Base-by-base conservation (phyloP, 2,113 vertebrate species). In the Mustela lutreola region DNA sequence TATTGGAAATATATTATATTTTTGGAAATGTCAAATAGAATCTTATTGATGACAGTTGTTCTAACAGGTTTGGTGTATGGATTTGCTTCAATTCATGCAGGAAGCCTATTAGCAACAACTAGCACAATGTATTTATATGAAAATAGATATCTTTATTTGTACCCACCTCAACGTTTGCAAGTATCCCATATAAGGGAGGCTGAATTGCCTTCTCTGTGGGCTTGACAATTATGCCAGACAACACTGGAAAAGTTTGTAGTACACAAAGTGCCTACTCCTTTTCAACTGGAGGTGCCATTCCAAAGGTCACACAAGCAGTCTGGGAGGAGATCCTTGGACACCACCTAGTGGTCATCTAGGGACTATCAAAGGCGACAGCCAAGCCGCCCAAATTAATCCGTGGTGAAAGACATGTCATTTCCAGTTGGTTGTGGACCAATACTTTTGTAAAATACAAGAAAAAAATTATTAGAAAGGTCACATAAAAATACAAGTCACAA, bases 301-400 rank as follows among this genome's bases (percentile, higher is more conserved):
- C 28, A 19, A 42, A 85, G 84, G 26, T 0, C 60, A 0, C 0
- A 4, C 2, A 31, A 18, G 33, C 28, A 24, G 8, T 42, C 31
- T 5, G 28, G 48, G 67, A 87, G 89, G 71, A 33, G 84, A 33
- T 94, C 84, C 83, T 88, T 80, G 87, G 81, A n/a, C 58, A 12
- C 95, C 97, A 97, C 45, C 98, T 97, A 70, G 94, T 96, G 98
- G 94, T n/a, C 22, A n/a, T 36, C 7, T 58, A 3, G 75, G 62
- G 53, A 90, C 53, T 90, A 70, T n/a, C 39, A 39, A 1, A 7
- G 15, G n/a, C 7, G 5, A 67, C 36, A 88, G 45, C 9, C 1
- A 21, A 4, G 19, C 45, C 11, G 21, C 48, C 58, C 45, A 91
- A 60, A n/a, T 42, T 36, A 28, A 28, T 11, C 11, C n/a, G 48